Base-by-base conservation (phyloP, 2,888 invertebrate species). In the Julus scanicus region DNA sequence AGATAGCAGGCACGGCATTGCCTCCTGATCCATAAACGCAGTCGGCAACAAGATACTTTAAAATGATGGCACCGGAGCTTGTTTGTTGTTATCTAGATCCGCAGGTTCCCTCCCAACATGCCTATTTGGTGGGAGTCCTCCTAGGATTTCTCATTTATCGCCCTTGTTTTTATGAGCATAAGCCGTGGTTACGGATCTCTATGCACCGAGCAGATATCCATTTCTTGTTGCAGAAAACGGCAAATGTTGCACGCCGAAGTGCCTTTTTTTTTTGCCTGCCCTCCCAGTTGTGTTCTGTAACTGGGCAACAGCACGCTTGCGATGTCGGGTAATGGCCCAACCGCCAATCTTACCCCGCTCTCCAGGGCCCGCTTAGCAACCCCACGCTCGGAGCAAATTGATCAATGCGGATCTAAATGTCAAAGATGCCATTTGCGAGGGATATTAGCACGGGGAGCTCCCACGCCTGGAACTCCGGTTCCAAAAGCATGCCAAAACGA, bases 41-140 rank as follows among this genome's bases (percentile, higher is more conserved):
- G n/a, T n/a, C 63, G 63, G 63, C 63, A 63, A 63, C 63, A 63
- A 63, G 63, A 63, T n/a, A 63, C 63, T 63, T 63, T 63, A 63
- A 63, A 63, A 63, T 20, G 63, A 63, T 63, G 63, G 63, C 63
- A n/a, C n/a, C 17, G 20, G 63, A 63, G 63, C 63, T 63, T 63
- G 63, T 63, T 63, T 63, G 63, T n/a, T 63, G 17, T 63, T 63
- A 63, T 63, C 63, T 63, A 63, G 63, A 63, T 63, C 63, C 63
- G 17, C 17, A n/a, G n/a, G 20, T 63, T 20, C 63, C 63, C 63
- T 63, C 63, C 63, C 63, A 63, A 63, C 63, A 63, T 63, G 63
- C 63, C 63, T 63, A 63, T 63, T 63, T 63, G 63, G 63, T 13
- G 6, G 63, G n/a, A 2, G n/a, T 8, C 63, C 63, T 63, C 63